These are phyloP conservation scores for Pollachius pollachius DNA, from an alignment of 2,113 vertebrate genomes.

Conservation along the genomic window DNA sequence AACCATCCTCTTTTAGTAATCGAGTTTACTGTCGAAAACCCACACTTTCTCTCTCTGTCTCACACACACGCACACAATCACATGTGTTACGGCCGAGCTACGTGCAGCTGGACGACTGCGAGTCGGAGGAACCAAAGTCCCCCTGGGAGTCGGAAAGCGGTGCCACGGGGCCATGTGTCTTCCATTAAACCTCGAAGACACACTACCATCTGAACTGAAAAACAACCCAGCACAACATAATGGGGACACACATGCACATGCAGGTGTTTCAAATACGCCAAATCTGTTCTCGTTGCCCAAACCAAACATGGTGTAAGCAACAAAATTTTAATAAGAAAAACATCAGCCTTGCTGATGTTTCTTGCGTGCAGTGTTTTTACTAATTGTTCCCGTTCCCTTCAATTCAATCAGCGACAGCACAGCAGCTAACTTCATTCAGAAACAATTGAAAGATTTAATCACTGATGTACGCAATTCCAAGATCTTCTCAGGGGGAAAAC, in stretches of 20 bases:
- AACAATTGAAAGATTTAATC: slow-evolving; percentile 5
- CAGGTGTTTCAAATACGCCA: too few relatives aligned
- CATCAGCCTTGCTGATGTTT: too few relatives aligned
- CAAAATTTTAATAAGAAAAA: too few relatives aligned
- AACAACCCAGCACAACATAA: too few relatives aligned
- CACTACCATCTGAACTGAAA: slow-evolving; percentile 3
- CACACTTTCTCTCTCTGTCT: background rate
- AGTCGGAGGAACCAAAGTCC: too few relatives aligned
- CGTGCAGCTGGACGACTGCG: slow-evolving; percentile 9
- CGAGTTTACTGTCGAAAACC: slow-evolving; percentile 45
- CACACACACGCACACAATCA: slow-evolving; percentile 8
- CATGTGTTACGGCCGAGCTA: background rate
- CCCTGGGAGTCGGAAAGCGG: background rate
- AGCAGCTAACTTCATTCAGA: background rate
- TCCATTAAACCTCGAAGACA: slow-evolving; percentile 46
- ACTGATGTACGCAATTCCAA: background rate
- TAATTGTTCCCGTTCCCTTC: too few relatives aligned
- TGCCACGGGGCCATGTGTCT: slow-evolving; percentile 45
- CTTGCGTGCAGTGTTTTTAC: too few relatives aligned
- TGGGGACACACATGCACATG: too few relatives aligned
- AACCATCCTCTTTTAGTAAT: slow-evolving; percentile 43
- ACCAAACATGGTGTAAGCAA: too few relatives aligned
- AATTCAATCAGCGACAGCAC: too few relatives aligned
- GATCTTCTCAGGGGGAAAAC: slow-evolving; percentile 7
- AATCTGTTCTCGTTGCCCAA: too few relatives aligned